Evolutionary conservation across 2,888 invertebrate genomes (phyloP).

Genomic region (Drosophila algonquin): DNA sequence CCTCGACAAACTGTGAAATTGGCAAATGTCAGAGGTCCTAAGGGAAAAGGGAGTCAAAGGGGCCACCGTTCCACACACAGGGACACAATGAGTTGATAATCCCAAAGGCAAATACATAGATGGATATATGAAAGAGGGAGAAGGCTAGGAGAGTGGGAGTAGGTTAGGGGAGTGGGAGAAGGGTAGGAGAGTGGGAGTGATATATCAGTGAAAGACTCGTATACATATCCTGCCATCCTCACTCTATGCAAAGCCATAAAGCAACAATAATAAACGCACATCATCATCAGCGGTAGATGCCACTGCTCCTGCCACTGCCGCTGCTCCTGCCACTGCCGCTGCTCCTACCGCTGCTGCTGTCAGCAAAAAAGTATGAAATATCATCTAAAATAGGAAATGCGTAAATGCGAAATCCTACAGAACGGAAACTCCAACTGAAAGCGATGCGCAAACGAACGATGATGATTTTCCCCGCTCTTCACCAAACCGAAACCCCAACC

Average conservation of each 20-base stretch:
- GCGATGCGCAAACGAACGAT: slow-evolving; percentile 54
- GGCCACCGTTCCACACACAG: slow-evolving; percentile 24
- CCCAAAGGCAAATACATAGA: slow-evolving; percentile 66
- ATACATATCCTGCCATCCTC: slow-evolving; percentile 4
- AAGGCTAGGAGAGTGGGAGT: no score
- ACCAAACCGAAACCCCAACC: slow-evolving; percentile 7
- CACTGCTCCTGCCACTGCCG: slow-evolving; percentile 4
- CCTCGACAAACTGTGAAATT: slow-evolving; percentile 52
- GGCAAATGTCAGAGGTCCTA: slow-evolving; percentile 46
- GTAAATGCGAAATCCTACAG: slow-evolving; percentile 77
- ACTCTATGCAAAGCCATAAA: slow-evolving; percentile 71
- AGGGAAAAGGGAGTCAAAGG: slow-evolving; percentile 16
- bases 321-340: not conserved
- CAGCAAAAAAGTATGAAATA: slow-evolving; percentile 77
- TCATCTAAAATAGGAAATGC: slow-evolving; percentile 80
- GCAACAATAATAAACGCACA: slow-evolving; percentile 79
- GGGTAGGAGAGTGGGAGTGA: slow-evolving; percentile 13
- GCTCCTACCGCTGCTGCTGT: slow-evolving; percentile 54
- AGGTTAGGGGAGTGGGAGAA: not conserved
- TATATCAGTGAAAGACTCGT: slow-evolving; percentile 36
- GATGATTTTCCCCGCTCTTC: slow-evolving; percentile 54
- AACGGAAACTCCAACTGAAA: slow-evolving; percentile 70
- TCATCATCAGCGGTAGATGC: slow-evolving; percentile 68
- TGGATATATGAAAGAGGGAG: slow-evolving; percentile 16
- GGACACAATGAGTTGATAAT: slow-evolving; percentile 76